Base-by-base conservation (phyloP, 2,888 invertebrate species). In the Andrena bicolor region DNA sequence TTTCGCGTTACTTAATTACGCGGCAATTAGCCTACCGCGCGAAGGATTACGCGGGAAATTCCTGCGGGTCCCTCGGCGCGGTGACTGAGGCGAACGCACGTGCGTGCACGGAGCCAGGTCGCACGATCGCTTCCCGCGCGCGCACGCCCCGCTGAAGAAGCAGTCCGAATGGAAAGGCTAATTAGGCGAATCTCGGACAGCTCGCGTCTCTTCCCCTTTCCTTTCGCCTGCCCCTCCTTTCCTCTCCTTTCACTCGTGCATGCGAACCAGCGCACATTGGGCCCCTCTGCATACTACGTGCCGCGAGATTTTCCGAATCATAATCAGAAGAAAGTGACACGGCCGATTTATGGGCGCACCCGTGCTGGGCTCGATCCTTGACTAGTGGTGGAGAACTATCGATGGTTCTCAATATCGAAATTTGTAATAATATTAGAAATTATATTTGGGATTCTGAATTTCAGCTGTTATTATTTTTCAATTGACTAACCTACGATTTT, bases 111-210 rank as follows among this genome's bases (percentile, higher is more conserved):
- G 74, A 85, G 82, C 84, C 83, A 83, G 88, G 88, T 88, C 89
- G 82, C 83, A 86, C 87, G 86, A 82, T 81, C 80, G 76, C 78
- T 69, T 65, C 60, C 80, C 60, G 56, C 72, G 69, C 16, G 79
- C 82, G 70, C 79, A 86, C 85, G 87, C 88, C 89, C 80, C 78
- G 88, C 77, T 88, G 84, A 87, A 83, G 89, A 88, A 87, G 82
- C 86, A 88, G 88, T 83, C 73, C 86, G 82, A 84, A 88, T 86
- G 84, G 76, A 77, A 78, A 83, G 78, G 82, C 87, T 88, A 89
- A 88, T 87, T 85, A 88, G 85, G 71, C 72, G 82, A 81, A 86
- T 86, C 81, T 73, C 76, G 75, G 73, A 72, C 77, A 74, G 60
- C 51, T 72, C 60, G 60, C 61, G 41, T 76, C 69, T 83, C 65